A percentile compares a stretch with the other conserved stretches of the same genome.
These are phyloP conservation scores for Eumeta japonica DNA, from an alignment of 1,140 invertebrate genomes.

Conservation along the genomic window DNA sequence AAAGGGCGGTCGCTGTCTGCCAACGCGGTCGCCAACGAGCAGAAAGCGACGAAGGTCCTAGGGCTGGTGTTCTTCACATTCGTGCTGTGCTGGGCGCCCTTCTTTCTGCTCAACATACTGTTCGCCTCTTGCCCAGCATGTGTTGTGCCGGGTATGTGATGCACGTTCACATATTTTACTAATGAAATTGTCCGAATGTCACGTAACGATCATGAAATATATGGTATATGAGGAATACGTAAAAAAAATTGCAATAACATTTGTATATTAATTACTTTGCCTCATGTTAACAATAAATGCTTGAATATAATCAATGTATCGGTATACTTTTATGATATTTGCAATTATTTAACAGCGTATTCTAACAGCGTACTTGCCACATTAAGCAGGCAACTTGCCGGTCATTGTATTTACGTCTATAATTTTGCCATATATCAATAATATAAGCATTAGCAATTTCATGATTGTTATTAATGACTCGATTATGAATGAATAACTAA, in stretches of 20 bases:
- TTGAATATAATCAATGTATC: too few relatives aligned
- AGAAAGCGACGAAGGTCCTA: conserved; percentile 81
- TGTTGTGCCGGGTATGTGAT: conserved; percentile 62
- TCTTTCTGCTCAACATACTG: conserved; percentile 83
- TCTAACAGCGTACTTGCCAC: too few relatives aligned
- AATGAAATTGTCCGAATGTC: background rate
- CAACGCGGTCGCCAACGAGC: conserved; percentile 78
- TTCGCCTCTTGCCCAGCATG: conserved; percentile 74
- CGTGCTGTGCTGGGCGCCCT: conserved; percentile 87
- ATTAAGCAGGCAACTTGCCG: too few relatives aligned
- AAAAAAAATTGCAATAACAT: background rate
- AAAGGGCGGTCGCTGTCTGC: conserved; percentile 68
- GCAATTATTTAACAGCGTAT: too few relatives aligned
- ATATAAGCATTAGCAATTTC: too few relatives aligned
- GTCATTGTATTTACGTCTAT: too few relatives aligned
- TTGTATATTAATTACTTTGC: too few relatives aligned
- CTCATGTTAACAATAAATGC: too few relatives aligned
- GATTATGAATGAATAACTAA: too few relatives aligned
- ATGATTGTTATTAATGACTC: too few relatives aligned
- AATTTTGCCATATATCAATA: too few relatives aligned
- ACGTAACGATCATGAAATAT: background rate
- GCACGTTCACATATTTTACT: background rate
- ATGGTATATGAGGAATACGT: background rate
- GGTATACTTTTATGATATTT: too few relatives aligned
- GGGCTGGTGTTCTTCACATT: conserved; percentile 89